Conservation (phyloP, 2,888 invertebrate genomes). For the Arge pagana region DNA sequence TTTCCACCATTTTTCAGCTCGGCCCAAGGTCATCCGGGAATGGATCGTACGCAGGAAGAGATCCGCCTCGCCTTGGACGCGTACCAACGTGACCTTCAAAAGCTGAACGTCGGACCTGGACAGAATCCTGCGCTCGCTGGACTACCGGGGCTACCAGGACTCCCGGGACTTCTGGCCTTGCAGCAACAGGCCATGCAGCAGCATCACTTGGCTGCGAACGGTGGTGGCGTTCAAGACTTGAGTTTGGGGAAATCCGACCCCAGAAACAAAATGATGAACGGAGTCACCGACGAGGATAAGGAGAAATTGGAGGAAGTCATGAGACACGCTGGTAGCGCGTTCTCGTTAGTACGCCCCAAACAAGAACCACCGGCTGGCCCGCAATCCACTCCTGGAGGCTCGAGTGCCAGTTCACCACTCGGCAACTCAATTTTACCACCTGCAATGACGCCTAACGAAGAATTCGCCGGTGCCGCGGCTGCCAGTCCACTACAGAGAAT, state of each 20-base stretch:
- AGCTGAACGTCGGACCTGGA: slow-evolving; percentile 71
- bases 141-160: slow-evolving; percentile 64
- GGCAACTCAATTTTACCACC: slow-evolving; percentile 87
- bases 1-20: slow-evolving; percentile 86
- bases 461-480: slow-evolving; percentile 78
- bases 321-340: slow-evolving; percentile 80
- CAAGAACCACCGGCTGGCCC: slow-evolving; percentile 73
- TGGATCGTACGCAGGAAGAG: slow-evolving; percentile 75
- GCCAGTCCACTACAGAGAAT: slow-evolving; percentile 95
- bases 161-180: slow-evolving; percentile 71
- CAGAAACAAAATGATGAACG: slow-evolving; percentile 65
- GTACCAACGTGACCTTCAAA: slow-evolving; percentile 91
- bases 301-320: slow-evolving; percentile 73
- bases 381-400: slow-evolving; percentile 69
- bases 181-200: slow-evolving; percentile 74
- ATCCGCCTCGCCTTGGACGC: slow-evolving; percentile 88
- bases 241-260: slow-evolving; percentile 74
- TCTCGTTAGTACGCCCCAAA: slow-evolving; percentile 86
- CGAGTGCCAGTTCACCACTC: slow-evolving; percentile 82
- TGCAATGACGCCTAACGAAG: slow-evolving; percentile 79
- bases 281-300: slow-evolving; percentile 71
- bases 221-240: slow-evolving; percentile 74
- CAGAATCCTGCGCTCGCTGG: slow-evolving; percentile 60
- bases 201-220: slow-evolving; percentile 56
- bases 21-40: slow-evolving; percentile 57